Evolutionary conservation across 2,113 vertebrate genomes (phyloP).

Genomic region (Gobio gobio): DNA sequence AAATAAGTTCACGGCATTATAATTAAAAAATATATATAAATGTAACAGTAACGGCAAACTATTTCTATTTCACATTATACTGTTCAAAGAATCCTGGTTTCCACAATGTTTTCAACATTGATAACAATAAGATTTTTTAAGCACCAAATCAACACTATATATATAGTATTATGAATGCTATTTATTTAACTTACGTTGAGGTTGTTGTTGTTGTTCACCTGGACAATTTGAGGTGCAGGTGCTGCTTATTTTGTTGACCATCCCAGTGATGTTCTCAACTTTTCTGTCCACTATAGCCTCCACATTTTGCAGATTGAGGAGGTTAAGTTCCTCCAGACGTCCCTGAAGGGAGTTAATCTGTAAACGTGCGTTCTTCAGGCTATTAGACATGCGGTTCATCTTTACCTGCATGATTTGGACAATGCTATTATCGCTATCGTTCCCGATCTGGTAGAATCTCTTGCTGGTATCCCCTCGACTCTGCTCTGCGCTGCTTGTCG

Average conservation of each 20-base stretch:
- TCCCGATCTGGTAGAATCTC: conserved; percentile 59
- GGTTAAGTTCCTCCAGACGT: conserved; percentile 83
- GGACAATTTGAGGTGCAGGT: conserved; percentile 84
- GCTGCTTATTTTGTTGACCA: conserved; percentile 81
- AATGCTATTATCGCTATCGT: conserved; percentile 52
- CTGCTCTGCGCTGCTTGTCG: conserved; percentile 71
- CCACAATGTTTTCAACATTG: no score
- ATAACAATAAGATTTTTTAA: no score
- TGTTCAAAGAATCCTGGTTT: no score
- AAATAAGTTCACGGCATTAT: no score
- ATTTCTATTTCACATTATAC: no score
- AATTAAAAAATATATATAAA: no score
- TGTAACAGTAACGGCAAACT: no score
- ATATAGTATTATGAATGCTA: no score
- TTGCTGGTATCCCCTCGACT: conserved; percentile 59
- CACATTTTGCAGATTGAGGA: conserved; percentile 86
- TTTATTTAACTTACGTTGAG: conserved; percentile 69
- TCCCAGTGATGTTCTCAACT: conserved; percentile 86
- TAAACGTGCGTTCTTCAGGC: conserved; percentile 83
- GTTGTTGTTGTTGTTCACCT: conserved; percentile 39
- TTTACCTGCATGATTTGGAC: conserved; percentile 85
- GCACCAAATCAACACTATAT: no score
- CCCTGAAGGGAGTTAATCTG: conserved; percentile 85
- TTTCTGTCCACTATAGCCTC: conserved; percentile 84
- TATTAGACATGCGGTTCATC: conserved; percentile 85